Evolutionary conservation across 2,888 invertebrate species (phyloP), one percentile per base, ranked within the genome.

Genomic region (Eucriotettix oculatus): DNA sequence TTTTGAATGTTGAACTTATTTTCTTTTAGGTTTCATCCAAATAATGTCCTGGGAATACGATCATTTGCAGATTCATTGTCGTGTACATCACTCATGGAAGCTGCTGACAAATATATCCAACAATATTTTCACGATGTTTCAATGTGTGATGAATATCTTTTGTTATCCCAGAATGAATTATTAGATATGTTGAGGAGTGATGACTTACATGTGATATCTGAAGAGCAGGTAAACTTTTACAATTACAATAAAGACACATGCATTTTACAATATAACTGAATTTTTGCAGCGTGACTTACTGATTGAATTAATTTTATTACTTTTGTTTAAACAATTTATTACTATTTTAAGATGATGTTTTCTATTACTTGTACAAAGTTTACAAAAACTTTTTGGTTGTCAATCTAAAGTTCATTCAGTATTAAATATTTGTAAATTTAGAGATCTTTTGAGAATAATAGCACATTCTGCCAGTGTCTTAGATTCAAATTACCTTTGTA

Each of bases 1-100:
- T 44, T 44, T 11, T 44, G 14, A 44, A 14, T 44, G 44, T 44
- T 11, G 10, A 14, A 44, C 10, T 44, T 11, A 11, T 61, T 59
- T 64, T 62, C 64, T 71, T 72, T 54, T 68, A 84, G 87, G 68
- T 81, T 90, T 68, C 84, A 86, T 70, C 86, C 87, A 0, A 82
- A 85, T 68, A 91, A 90, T 73, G 90, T 88, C 11, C 72, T 92
- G 62, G 87, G 89, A 10, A 84, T 90, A 60, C 78, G 87, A 40
- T 79, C 83, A 58, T 91, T 91, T 75, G 90, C 89, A 9, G 87
- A 89, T 68, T 85, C 86, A 16, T 76, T 90, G 64, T 83, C 85
- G 63, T 90, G 89, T 68, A 73, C 78, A 1, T 74, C 78, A 10
- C 75, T 91, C 48, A 83, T 87, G 9, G 81, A 84, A 65, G 84